Evolutionary conservation across 2,113 vertebrate species (phyloP).

Genomic region (Oryzias melastigma): DNA sequence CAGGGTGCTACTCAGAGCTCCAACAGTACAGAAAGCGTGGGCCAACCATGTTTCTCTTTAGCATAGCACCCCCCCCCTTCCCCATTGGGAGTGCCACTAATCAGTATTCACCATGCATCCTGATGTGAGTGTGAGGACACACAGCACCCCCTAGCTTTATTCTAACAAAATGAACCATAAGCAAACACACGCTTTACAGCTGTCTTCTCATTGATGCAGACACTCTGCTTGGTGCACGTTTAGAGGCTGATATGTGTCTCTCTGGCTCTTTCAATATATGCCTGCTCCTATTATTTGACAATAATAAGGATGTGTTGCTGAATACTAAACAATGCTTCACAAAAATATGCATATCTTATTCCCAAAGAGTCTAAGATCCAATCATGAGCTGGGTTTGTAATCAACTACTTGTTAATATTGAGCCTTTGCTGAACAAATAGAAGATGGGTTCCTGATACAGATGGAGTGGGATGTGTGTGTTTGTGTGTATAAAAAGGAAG

Average conservation of each 20-base stretch:
- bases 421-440: too few relatives aligned
- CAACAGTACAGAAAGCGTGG: slow-evolving; percentile 64
- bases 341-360: background rate
- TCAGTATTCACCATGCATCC: slow-evolving; percentile 59
- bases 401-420: too few relatives aligned
- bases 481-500: too few relatives aligned
- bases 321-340: background rate
- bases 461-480: too few relatives aligned
- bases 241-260: slow-evolving; percentile 6
- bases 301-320: background rate
- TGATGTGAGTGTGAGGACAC: slow-evolving; percentile 48
- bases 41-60: slow-evolving; percentile 61
- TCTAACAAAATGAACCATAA: slow-evolving; percentile 47
- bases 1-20: slow-evolving; percentile 61
- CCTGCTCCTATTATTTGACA: background rate
- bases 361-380: background rate
- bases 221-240: slow-evolving; percentile 22
- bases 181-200: slow-evolving; percentile 46
- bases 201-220: slow-evolving; percentile 24
- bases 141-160: slow-evolving; percentile 74
- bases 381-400: background rate
- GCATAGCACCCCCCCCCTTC: slow-evolving; percentile 46
- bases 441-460: too few relatives aligned
- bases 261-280: slow-evolving; percentile 7
- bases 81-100: slow-evolving; percentile 33